A percentile compares a stretch with the other conserved stretches of the same genome.
phyloP scores from a whole-genome alignment of 2,113 vertebrate species.

The Elanus axillaris region DNA sequence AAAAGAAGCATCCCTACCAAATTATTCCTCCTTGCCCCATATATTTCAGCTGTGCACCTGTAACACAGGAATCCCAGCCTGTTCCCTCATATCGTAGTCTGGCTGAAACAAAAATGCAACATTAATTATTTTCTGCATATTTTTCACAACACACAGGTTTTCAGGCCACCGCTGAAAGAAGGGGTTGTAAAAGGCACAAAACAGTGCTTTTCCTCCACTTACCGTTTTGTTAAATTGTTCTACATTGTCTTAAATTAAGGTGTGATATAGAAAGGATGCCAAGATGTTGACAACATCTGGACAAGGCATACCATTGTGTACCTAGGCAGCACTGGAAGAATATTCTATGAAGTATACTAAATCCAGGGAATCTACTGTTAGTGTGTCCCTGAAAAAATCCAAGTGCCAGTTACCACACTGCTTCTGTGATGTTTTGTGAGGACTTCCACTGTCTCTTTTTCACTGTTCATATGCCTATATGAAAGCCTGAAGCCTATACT shows the following conservation, averaged over 20 bases:
- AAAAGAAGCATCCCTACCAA: neutral
- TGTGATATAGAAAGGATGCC: neutral
- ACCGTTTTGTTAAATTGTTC: neutral
- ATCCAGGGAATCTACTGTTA: neutral
- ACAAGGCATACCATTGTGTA: fast-evolving
- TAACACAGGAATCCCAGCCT: neutral
- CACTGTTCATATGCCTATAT: neutral
- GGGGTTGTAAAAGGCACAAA: neutral
- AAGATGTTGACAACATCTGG: neutral
- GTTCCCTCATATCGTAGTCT: neutral
- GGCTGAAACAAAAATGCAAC: neutral
- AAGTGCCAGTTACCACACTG: neutral
- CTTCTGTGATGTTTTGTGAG: neutral
- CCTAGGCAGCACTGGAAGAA: neutral
- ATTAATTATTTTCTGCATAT: neutral
- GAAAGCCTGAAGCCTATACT: neutral
- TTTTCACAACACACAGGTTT: neutral
- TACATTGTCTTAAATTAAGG: neutral
- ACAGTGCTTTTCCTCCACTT: neutral
- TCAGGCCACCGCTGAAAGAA: neutral
- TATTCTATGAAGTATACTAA: neutral
- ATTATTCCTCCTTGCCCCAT: neutral
- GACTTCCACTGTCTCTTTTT: neutral
- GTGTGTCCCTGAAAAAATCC: neutral
- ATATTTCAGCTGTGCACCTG: neutral